Evolutionary conservation across 2,113 vertebrate species (phyloP), one percentile per base, ranked within the genome.

Genomic region (Leiothrix lutea): DNA sequence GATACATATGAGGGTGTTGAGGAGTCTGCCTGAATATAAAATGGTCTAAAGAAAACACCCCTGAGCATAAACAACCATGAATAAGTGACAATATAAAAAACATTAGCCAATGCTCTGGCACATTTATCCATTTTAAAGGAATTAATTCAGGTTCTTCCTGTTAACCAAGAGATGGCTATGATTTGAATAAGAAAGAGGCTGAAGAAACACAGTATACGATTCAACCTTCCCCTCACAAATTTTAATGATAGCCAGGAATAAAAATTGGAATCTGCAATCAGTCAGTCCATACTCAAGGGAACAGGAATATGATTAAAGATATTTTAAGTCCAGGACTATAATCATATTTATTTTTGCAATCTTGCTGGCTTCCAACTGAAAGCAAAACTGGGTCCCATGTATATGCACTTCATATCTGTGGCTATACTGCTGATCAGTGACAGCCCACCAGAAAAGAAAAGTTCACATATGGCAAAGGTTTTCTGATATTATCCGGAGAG

Each of bases 241-340:
- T 67, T 89, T 95, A 96, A 91, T 94, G 94, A 93, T 80, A 92
- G 44, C 31, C 72, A 60, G 60, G 56, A 94, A 90, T 71, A 81
- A 90, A 92, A 92, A 88, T 22, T 84, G 86, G 88, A 83, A 86
- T 92, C 82, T 93, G 47, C 75, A 94, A 90, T 96, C 92, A 94
- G 69, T 93, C 93, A 92, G 71, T 70, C 53, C 8, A 0, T 75
- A 61, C 93, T 94, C 90, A 74, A 74, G 88, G 82, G 75, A 95
- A 84, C 23, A 66, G 72, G 75, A 79, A 61, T 58, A 84, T 69
- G 60, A 92, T 92, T 90, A 91, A 94, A 90, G 60, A 50, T 40
- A 64, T 89, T 96, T 89, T 45, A 57, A 75, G 60, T 44, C 48
- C 40, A 47, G 31, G 33, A 45, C 25, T 83, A 40, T 42, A 26